Percentiles rank a stretch among this genome's conserved stretches.
phyloP scores from a whole-genome alignment of 1,140 invertebrate genomes.

The Agrilus planipennis region DNA sequence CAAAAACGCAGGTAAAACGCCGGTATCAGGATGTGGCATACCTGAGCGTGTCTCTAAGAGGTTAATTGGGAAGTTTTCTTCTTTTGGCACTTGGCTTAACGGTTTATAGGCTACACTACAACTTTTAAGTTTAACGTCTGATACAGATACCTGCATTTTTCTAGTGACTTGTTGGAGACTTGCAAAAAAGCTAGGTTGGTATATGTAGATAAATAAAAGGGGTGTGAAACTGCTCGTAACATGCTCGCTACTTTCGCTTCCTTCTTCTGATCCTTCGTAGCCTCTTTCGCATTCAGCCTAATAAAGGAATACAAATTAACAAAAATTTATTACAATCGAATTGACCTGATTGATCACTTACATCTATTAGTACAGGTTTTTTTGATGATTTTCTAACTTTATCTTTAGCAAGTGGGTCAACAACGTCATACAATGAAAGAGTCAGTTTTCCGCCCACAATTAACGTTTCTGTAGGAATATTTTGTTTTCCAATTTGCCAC shows the following conservation, averaged over 20 bases:
- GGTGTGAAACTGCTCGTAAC: slow-evolving; percentile 30
- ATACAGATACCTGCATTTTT: slow-evolving; percentile 48
- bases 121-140: slow-evolving; percentile 44
- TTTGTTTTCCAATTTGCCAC: slow-evolving; percentile 6
- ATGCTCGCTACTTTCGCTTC: slow-evolving; percentile 26
- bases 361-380: no score
- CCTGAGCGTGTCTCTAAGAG: slow-evolving; percentile 60
- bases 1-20: slow-evolving; percentile 65
- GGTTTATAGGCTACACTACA: slow-evolving; percentile 31
- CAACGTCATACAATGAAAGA: slow-evolving; percentile 22
- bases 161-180: slow-evolving; percentile 39
- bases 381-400: no score
- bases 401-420: no score
- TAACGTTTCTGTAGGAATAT: slow-evolving; percentile 21
- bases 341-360: no score
- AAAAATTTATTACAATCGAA: no score
- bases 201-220: slow-evolving; percentile 44
- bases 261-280: slow-evolving; percentile 32
- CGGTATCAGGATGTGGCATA: slow-evolving; percentile 58
- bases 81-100: slow-evolving; percentile 31
- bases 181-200: slow-evolving; percentile 56
- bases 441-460: slow-evolving; percentile 25
- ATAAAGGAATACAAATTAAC: no score
- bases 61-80: slow-evolving; percentile 40
- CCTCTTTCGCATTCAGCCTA: slow-evolving; percentile 19